Base-by-base conservation (phyloP, 2,113 vertebrate genomes). In the Ictalurus punctatus region DNA sequence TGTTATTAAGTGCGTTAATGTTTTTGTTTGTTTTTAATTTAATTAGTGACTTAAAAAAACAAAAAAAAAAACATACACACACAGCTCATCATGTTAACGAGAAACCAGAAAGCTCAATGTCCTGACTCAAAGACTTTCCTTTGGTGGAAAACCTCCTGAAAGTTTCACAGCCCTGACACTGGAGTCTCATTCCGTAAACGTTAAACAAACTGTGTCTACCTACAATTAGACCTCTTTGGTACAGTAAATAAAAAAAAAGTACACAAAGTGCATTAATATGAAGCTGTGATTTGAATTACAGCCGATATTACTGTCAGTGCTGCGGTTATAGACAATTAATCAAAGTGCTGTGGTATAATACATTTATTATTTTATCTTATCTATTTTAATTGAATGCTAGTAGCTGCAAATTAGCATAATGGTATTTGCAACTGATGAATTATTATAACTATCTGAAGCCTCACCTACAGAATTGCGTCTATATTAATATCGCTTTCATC, bases 401-500 rank as follows among this genome's bases (percentile, higher is more conserved):
- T 23, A 76, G 37, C 37, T 78, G 21, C 8, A 4, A 25, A n/a
- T 79, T 79, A n/a, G 48, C 76, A 79, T 79, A 56, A 56, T 30
- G 27, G 30, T 30, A 30, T 81, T 81, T 81, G 79, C 54, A 81
- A 19, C 27, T 56, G 44, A n/a, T n/a, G 78, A 80, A 80, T 59
- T 59, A 82, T 59, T 58, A 19, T 8, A 34, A 58, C 8, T 19
- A 81, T 19, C 54, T 1, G 9, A 82, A 37, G 13, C 21, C 74
- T 52, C 12, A 52, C 12, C 76, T 16, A 56, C 48, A 37, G 44
- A 63, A 80, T 67, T 61, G 17, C 9, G 9, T 63, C 34, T 27
- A 4, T 65, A 25, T 63, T 71, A 69, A 71, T 52, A 67, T 83
- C 30, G 54, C 83, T 83, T 84, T 84, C 30, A 71, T 19, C 34